These are phyloP conservation scores for Papilio machaon DNA, from an alignment of 1,140 invertebrate species.

Conservation along the genomic window DNA sequence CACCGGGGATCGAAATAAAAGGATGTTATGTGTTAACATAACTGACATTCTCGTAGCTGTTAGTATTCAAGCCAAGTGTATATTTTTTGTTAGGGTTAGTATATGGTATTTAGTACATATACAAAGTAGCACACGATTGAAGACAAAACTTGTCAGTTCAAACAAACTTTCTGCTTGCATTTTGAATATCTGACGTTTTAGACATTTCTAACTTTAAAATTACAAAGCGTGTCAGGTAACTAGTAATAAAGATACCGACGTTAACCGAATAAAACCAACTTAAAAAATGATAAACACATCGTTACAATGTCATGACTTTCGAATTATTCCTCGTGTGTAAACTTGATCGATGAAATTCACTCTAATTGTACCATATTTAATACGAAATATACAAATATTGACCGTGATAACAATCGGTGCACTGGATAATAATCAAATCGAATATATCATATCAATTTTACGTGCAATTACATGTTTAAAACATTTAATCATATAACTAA, in stretches of 20 bases:
- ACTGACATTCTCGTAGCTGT: conserved; percentile 7
- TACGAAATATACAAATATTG: not conserved
- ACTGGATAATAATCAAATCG: conserved; percentile 5
- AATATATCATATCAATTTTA: not conserved
- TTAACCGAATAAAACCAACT: conserved; percentile 7
- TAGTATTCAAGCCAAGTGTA: not conserved
- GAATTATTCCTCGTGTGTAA: conserved; percentile 16
- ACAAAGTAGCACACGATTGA: not conserved
- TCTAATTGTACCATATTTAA: conserved; percentile 15
- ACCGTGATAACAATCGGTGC: not conserved
- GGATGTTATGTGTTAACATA: conserved; percentile 17
- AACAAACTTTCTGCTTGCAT: not conserved
- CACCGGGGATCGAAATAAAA: conserved; percentile 18
- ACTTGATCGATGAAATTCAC: conserved; percentile 22
- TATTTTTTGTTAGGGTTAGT: not conserved
- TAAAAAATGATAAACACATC: conserved; percentile 11
- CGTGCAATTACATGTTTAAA: not conserved
- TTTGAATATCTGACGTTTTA: no score
- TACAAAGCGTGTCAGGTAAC: not conserved
- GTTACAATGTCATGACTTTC: conserved; percentile 9
- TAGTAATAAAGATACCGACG: not conserved
- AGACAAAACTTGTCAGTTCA: not conserved
- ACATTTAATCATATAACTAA: not conserved
- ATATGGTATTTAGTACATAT: not conserved
- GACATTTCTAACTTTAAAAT: not conserved